Evolutionary conservation across 2,797 vertebrate species (phyloP), one percentile per base, ranked within the genome.

Genomic region (Caiman crocodilus): DNA sequence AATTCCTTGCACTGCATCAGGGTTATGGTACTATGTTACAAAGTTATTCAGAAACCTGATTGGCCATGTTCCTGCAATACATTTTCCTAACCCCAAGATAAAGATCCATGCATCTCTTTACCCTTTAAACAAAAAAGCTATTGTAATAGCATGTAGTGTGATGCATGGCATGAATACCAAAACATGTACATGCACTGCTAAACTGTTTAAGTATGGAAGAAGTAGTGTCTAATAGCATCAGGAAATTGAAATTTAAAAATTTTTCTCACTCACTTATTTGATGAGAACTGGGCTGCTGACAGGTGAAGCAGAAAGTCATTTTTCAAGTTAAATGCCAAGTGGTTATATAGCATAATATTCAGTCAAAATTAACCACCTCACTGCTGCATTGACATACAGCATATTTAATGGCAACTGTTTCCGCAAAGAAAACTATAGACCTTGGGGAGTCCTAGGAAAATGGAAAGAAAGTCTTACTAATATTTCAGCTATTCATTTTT

Each of bases 251-350:
- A 98, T 98, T 98, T 98, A 98, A 98, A 98, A 98, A 98, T 98
- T 98, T 98, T 98, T 98, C 98, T 98, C 98, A 98, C 98, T 98
- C 98, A 98, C 98, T 98, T 98, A 98, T 98, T 98, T 98, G 98
- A 98, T 98, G 99, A 99, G 99, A 99, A 98, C 98, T 98, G 98
- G 98, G 96, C 97, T 97, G 98, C 98, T 98, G 98, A 98, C 98
- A 98, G 99, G 98, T 99, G 98, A 99, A 98, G 99, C 99, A 99
- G 99, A 99, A 99, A 99, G 98, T 98, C 98, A 99, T 99, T 99
- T 99, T 98, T 99, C 99, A 99, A 99, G 98, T 99, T 99, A 99
- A 99, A 99, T 99, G 99, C 99, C 99, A 99, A 99, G 98, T 98
- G 98, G 99, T 99, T 99, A 98, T 98, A 98, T 98, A 98, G 98